Evolutionary conservation across 2,888 invertebrate genomes (phyloP).

Genomic region (Drosophila affinis): DNA sequence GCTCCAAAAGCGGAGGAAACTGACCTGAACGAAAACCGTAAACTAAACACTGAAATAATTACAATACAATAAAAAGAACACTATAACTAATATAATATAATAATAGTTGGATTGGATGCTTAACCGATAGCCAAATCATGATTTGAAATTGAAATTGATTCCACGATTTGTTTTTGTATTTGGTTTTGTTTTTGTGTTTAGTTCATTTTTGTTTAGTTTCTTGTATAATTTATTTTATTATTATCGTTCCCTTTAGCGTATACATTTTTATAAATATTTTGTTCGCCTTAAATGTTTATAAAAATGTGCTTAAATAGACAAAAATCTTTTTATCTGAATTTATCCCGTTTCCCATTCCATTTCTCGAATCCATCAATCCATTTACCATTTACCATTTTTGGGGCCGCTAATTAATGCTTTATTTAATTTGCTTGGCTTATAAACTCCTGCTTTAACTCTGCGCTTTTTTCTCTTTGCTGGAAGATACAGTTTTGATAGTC

Average conservation of each 20-base stretch:
- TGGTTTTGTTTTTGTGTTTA: conserved; percentile 14
- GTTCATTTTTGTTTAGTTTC: conserved; percentile 49
- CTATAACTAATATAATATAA: conserved; percentile 6
- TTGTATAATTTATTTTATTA: conserved; percentile 63
- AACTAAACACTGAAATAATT: conserved; percentile 15
- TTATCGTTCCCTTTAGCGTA: conserved; percentile 73
- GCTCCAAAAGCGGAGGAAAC: conserved; percentile 33
- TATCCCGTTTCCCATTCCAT: conserved; percentile 34
- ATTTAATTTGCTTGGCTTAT: conserved; percentile 47
- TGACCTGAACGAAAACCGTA: conserved; percentile 29
- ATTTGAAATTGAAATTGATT: conserved; percentile 23
- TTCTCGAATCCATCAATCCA: conserved; percentile 10
- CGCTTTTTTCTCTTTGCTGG: conserved; percentile 77
- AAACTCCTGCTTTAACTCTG: conserved; percentile 58
- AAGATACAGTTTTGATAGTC: conserved; percentile 84
- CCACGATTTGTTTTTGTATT: neutral
- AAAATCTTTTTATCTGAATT: conserved; percentile 65
- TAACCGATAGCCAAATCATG: conserved; percentile 8
- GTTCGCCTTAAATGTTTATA: conserved; percentile 71
- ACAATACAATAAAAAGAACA: conserved; percentile 15
- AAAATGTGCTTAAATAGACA: conserved; percentile 80
- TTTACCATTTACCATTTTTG: conserved; percentile 29
- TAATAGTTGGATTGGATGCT: conserved; percentile 3
- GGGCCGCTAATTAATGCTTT: conserved; percentile 53
- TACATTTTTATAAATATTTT: conserved; percentile 76